Percentiles rank a stretch among this genome's conserved stretches.
phyloP scores from a whole-genome alignment of 2,888 invertebrate genomes.

The Dinocampus coccinellae region DNA sequence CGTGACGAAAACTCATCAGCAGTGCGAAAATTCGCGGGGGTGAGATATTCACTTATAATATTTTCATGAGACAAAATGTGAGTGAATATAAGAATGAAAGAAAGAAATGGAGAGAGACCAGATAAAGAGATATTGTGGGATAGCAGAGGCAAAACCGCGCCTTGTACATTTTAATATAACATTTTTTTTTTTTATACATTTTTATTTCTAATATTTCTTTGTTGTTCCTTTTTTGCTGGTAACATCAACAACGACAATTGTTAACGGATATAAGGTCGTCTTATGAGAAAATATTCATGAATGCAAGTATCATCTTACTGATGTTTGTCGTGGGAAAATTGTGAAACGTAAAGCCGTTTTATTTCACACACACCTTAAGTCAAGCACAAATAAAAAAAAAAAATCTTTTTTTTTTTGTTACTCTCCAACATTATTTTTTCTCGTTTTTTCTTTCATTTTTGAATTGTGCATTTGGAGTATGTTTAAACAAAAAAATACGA shows the following conservation, averaged over 20 bases:
- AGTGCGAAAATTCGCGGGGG: constrained; percentile 60
- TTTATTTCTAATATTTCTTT: neutral
- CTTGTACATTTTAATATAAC: neutral
- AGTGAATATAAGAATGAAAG: neutral
- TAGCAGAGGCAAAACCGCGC: neutral
- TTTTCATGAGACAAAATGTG: neutral
- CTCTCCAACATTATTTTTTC: too few species aligned
- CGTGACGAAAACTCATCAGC: constrained; percentile 63
- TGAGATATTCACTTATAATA: constrained; percentile 31
- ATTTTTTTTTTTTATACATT: neutral
- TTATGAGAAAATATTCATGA: neutral
- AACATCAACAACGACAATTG: neutral
- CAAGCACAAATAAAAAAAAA: too few species aligned
- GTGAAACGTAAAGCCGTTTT: neutral
- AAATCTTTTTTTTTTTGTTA: neutral
- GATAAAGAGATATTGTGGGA: neutral
- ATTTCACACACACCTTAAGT: too few species aligned
- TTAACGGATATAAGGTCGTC: constrained; percentile 15
- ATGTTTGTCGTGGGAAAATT: constrained; percentile 32
- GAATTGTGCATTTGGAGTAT: too few species aligned
- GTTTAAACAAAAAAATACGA: too few species aligned
- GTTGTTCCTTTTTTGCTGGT: neutral
- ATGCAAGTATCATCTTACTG: constrained; percentile 32
- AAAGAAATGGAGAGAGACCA: neutral
- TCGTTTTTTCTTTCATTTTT: too few species aligned